Evolutionary conservation across 2,113 vertebrate genomes (phyloP).

Genomic region (Lutjanus erythropterus): DNA sequence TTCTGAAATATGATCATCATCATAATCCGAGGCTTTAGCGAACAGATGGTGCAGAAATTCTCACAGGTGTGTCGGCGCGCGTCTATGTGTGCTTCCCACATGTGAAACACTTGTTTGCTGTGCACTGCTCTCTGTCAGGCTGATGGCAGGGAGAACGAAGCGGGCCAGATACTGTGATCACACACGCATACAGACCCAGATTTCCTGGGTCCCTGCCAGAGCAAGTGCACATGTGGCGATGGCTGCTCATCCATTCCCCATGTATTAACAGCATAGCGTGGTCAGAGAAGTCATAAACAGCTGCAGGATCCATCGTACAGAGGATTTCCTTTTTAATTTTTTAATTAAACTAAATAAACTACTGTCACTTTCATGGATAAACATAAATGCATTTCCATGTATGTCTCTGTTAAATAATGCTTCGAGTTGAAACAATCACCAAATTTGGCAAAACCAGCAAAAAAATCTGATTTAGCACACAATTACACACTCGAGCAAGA

Average conservation of each 20-base stretch:
- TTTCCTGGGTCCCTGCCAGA: conserved; percentile 22
- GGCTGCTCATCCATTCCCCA: conserved; percentile 9
- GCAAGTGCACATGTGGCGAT: background rate
- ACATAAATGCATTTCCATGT: background rate
- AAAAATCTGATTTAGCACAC: background rate
- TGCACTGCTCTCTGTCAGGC: background rate
- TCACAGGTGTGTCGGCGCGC: conserved; percentile 47
- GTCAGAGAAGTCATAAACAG: conserved; percentile 12
- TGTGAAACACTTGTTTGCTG: conserved; percentile 44
- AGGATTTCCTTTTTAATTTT: conserved; percentile 16
- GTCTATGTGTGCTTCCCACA: conserved; percentile 28
- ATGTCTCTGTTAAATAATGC: background rate
- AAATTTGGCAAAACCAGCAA: background rate
- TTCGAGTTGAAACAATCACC: background rate
- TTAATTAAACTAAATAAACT: background rate
- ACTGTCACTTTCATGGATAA: conserved; percentile 2
- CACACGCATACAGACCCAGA: conserved; percentile 2
- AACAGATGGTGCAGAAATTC: conserved; percentile 50
- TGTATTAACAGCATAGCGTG: background rate
- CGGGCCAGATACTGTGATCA: background rate
- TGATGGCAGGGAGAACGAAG: conserved; percentile 14
- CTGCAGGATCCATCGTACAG: conserved; percentile 5
- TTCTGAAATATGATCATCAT: conserved; percentile 49
- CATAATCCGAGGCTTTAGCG: conserved; percentile 32
- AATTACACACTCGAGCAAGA: background rate